phyloP scores from a whole-genome alignment of 2,797 vertebrate species.

The Oryzias sinensis region DNA sequence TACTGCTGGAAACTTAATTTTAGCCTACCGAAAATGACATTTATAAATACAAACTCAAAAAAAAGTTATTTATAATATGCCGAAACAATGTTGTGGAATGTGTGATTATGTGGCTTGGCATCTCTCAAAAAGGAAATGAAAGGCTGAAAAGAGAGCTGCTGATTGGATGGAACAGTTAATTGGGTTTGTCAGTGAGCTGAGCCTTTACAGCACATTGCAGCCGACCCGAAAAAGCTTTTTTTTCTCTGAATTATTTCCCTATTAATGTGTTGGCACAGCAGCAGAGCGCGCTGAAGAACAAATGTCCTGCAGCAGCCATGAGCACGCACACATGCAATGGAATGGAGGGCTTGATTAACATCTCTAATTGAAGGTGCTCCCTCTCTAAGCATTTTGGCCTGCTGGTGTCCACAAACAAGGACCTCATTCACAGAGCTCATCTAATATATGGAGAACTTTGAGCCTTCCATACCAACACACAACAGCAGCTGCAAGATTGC shows the following conservation, averaged over 20 bases:
- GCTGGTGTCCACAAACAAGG: constrained; percentile 32
- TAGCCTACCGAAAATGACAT: too few species aligned
- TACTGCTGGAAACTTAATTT: too few species aligned
- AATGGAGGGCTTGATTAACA: constrained; percentile 63
- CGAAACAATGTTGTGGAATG: neutral
- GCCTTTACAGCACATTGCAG: constrained; percentile 2
- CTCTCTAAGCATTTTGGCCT: constrained; percentile 45
- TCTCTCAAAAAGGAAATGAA: constrained; percentile 11
- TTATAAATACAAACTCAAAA: too few species aligned
- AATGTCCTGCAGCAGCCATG: constrained; percentile 8
- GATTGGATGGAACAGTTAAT: constrained; percentile 21
- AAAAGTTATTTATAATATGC: neutral
- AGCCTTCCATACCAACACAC: constrained; percentile 17
- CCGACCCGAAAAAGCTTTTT: neutral
- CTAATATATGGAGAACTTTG: constrained; percentile 12
- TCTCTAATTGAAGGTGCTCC: constrained; percentile 60
- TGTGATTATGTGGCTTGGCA: neutral
- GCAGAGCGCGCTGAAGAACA: constrained; percentile 2
- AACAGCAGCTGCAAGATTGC: constrained; percentile 1
- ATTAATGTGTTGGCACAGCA: constrained; percentile 21
- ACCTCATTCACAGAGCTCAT: constrained; percentile 23
- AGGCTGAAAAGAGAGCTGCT: neutral
- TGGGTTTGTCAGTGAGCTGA: constrained; percentile 28
- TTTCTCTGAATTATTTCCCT: constrained; percentile 25
- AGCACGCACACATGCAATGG: neutral